phyloP scores from a whole-genome alignment of 1,140 invertebrate genomes.

The Dreissena polymorpha region DNA sequence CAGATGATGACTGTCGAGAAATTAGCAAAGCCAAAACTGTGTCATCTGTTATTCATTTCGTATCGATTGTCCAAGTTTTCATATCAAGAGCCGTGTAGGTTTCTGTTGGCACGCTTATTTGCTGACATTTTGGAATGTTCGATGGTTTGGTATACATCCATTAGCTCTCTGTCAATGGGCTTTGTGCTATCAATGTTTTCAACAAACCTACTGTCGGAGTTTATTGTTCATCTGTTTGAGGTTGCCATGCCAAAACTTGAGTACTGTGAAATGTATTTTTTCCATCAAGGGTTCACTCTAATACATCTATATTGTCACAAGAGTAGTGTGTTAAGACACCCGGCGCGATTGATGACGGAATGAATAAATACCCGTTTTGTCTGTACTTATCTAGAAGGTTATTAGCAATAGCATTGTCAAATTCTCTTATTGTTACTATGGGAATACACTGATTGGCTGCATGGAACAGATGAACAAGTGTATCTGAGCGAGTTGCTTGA shows the following conservation, averaged over 20 bases:
- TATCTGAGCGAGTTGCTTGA: slow-evolving; percentile 45
- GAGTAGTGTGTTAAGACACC: no score
- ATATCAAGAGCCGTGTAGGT: no score
- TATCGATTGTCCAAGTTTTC: no score
- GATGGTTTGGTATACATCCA: not conserved
- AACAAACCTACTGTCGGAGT: not conserved
- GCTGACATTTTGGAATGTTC: not conserved
- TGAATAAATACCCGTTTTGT: no score
- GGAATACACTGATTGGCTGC: slow-evolving; percentile 40
- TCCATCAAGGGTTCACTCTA: slow-evolving; percentile 33
- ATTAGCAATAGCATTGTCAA: not conserved
- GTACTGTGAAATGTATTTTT: slow-evolving; percentile 37
- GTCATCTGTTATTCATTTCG: no score
- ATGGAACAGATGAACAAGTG: slow-evolving; percentile 42
- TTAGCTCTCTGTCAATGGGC: not conserved
- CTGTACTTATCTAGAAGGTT: no score
- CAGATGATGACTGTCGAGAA: not conserved
- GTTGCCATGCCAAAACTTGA: slow-evolving; percentile 16
- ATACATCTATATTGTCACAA: slow-evolving; percentile 44
- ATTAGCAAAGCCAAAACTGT: no score
- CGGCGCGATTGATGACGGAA: no score
- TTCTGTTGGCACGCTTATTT: not conserved
- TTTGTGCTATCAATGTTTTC: not conserved
- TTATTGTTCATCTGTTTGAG: not conserved
- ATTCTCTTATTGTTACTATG: not conserved